These are phyloP conservation scores for Euspilapteryx auroguttella DNA, from an alignment of 2,888 invertebrate genomes.

Conservation along the genomic window DNA sequence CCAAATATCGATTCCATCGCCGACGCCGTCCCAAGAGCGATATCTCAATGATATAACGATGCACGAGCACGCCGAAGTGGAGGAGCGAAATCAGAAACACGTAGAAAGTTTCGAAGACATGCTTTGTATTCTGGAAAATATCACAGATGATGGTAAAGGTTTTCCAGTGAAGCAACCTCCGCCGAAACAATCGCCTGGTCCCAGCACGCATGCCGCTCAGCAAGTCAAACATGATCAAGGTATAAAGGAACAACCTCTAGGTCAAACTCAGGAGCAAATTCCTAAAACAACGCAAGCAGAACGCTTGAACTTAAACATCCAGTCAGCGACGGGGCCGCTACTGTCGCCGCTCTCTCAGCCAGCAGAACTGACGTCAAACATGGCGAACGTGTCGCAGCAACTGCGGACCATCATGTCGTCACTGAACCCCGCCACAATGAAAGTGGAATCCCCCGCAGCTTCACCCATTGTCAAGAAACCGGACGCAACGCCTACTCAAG, in stretches of 20 bases:
- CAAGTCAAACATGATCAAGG: neutral
- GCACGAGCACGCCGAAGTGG: slow-evolving; percentile 57
- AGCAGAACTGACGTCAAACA: slow-evolving; percentile 70
- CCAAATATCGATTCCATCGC: slow-evolving; percentile 68
- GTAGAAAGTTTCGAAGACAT: slow-evolving; percentile 71
- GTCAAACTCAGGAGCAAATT: neutral
- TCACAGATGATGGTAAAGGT: slow-evolving; percentile 42
- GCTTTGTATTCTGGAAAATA: slow-evolving; percentile 70
- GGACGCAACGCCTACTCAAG: slow-evolving; percentile 44
- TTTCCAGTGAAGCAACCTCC: slow-evolving; percentile 25
- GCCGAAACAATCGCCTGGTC: slow-evolving; percentile 12
- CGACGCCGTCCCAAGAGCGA: slow-evolving; percentile 66
- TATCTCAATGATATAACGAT: slow-evolving; percentile 65
- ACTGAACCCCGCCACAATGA: slow-evolving; percentile 52
- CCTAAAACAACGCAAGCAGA: slow-evolving; percentile 25
- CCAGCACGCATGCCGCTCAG: neutral
- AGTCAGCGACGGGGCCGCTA: slow-evolving; percentile 65
- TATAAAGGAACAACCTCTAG: neutral
- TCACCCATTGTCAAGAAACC: slow-evolving; percentile 47
- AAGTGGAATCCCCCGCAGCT: slow-evolving; percentile 42
- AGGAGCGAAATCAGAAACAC: slow-evolving; percentile 56
- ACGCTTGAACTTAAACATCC: slow-evolving; percentile 26
- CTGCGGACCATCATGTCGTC: slow-evolving; percentile 68
- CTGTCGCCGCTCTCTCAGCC: slow-evolving; percentile 73
- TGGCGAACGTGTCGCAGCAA: slow-evolving; percentile 72